Conservation (phyloP, 2,113 vertebrate genomes). For the Dipodomys merriami region DNA sequence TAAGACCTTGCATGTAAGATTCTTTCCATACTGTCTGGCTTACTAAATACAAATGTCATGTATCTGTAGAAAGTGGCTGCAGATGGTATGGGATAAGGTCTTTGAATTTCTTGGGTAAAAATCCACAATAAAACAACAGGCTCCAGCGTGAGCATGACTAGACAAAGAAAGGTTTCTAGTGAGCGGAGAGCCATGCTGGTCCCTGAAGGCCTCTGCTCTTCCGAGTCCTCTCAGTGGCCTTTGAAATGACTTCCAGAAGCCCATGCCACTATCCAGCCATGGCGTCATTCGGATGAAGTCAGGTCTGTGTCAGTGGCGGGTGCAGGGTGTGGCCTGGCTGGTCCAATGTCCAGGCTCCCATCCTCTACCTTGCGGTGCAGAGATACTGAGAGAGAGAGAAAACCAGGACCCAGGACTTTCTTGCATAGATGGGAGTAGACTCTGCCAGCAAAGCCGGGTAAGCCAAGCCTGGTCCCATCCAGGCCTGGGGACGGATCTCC, state of each 20-base stretch:
- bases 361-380: neutral
- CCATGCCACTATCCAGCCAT: neutral
- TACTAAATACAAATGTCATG: neutral
- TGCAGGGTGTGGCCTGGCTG: neutral
- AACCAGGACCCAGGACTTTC: neutral
- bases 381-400: neutral
- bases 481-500: neutral
- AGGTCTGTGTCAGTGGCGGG: neutral
- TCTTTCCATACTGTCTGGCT: neutral
- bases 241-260: neutral
- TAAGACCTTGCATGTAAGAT: neutral
- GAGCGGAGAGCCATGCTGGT: neutral
- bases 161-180: too few species aligned
- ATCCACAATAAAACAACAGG: neutral
- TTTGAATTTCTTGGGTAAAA: neutral
- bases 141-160: neutral
- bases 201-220: neutral
- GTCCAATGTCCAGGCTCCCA: neutral
- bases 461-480: neutral
- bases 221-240: neutral
- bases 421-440: neutral
- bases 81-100: neutral
- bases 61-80: neutral
- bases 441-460: neutral
- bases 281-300: neutral